phyloP scores from a whole-genome alignment of 1,140 invertebrate genomes.

The Pteromalus puparum region DNA sequence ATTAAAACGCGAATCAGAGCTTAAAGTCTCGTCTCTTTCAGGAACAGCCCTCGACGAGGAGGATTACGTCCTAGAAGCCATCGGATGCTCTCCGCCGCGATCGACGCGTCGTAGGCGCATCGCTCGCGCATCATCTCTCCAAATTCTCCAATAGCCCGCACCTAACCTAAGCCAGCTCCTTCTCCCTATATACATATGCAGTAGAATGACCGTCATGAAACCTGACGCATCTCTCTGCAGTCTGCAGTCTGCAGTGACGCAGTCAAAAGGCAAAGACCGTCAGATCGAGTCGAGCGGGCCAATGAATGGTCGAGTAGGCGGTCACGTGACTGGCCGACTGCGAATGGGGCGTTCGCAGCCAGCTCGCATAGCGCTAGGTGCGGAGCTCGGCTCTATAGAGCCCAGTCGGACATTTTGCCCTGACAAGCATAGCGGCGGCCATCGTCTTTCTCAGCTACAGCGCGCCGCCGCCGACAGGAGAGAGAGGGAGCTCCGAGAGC shows the following conservation, averaged over 20 bases:
- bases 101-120: not conserved
- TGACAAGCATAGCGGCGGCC: not conserved
- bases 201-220: not conserved
- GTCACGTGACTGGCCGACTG: slow-evolving; percentile 8
- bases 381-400: not conserved
- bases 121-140: not conserved
- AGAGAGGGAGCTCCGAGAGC: slow-evolving; percentile 4
- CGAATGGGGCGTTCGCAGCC: not conserved
- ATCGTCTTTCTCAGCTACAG: not conserved
- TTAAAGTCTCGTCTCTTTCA: not conserved
- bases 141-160: not conserved
- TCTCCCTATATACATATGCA: not conserved
- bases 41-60: not conserved
- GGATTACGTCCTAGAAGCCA: not conserved
- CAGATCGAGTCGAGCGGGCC: not conserved
- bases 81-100: not conserved
- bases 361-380: not conserved
- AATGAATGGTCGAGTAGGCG: not conserved
- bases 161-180: slow-evolving; percentile 29
- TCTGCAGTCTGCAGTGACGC: too few species aligned
- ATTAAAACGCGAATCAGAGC: too few species aligned
- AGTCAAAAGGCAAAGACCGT: not conserved
- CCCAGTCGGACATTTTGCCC: not conserved
- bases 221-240: not conserved
- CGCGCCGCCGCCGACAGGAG: not conserved